Base-by-base conservation (phyloP, 2,888 invertebrate genomes). In the Tiphia femorata region DNA sequence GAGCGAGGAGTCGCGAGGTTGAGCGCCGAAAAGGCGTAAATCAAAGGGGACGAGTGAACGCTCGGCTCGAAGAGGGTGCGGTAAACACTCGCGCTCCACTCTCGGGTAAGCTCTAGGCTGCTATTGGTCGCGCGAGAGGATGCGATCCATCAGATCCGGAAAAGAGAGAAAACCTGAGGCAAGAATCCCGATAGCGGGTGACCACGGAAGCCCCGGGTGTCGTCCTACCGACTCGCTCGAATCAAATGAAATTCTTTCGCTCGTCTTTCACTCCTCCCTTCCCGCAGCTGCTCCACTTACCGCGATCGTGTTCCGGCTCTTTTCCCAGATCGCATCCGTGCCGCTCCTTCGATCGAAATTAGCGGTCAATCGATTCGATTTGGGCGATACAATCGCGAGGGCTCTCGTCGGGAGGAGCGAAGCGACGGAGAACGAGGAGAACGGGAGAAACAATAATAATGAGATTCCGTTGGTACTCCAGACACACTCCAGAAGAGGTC, bases 201-300 rank as follows among this genome's bases (percentile, higher is more conserved):
- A 12, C n/a, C 38, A 12, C 19, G 38, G 10, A 19, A 38, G 10
- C 3, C 38, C 20, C 38, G 20, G 33, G 10, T 10, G 38, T 38
- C 19, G 17, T 20, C 38, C 19, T 16, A 19, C 38, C 10, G 20
- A n/a, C 20, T 44, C 20, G 17, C 44, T 12, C 19, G 30, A 44
- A 44, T n/a, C 30, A 44, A 30, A 20, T 30, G 30, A 38, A 38
- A 38, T 38, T 20, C 20, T 38, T 38, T 6, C 30, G 17, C 44
- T 27, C 17, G 30, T 14, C 12, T 33, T 33, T 33, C 33, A 14
- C 14, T 14, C 14, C 33, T 14, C 2, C 29, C 14, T 3, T 44
- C 29, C 21, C 2, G 3, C 33, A 3, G 2, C 33, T 2, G 10
- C 33, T 14, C 12, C 10, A 4, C 12, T n/a, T 8, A n/a, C 12